Evolutionary conservation across 2,888 invertebrate species (phyloP).

Genomic region (Amiota minor): DNA sequence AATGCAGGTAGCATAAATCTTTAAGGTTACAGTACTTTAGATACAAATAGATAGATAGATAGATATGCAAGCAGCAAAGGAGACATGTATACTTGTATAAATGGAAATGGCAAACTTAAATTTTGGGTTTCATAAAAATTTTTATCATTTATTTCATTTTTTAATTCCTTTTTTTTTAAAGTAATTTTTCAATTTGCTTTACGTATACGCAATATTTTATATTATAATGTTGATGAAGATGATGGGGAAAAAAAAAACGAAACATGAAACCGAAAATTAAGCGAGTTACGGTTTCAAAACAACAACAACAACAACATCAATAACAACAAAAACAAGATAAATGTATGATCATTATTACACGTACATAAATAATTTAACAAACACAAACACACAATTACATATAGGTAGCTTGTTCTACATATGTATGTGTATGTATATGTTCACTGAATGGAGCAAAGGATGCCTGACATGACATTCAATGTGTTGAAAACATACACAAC

Average conservation of each 20-base stretch:
- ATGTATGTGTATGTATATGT: too few relatives aligned
- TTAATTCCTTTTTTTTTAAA: too few relatives aligned
- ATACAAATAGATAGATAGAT: too few relatives aligned
- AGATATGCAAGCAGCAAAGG: not conserved
- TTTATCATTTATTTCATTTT: not conserved
- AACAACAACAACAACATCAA: conserved; percentile 8
- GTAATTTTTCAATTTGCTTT: conserved; percentile 8
- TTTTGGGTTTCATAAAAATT: not conserved
- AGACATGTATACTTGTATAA: not conserved
- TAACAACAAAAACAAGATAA: conserved; percentile 51
- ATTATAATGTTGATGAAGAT: not conserved
- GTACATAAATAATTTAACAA: conserved; percentile 60
- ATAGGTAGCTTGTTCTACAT: conserved; percentile 26
- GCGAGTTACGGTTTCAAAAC: conserved; percentile 22
- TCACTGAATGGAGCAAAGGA: too few relatives aligned
- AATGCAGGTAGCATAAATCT: conserved; percentile 24
- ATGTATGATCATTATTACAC: conserved; percentile 63
- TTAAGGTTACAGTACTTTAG: not conserved
- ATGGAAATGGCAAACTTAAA: not conserved
- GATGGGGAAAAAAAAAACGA: not conserved
- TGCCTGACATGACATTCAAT: too few relatives aligned
- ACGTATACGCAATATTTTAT: conserved; percentile 15
- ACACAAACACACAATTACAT: conserved; percentile 42
- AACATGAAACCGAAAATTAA: conserved; percentile 41
- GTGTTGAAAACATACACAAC: too few relatives aligned